These are phyloP conservation scores for Drosophila mettleri DNA, from an alignment of 2,888 invertebrate species.

Conservation along the genomic window DNA sequence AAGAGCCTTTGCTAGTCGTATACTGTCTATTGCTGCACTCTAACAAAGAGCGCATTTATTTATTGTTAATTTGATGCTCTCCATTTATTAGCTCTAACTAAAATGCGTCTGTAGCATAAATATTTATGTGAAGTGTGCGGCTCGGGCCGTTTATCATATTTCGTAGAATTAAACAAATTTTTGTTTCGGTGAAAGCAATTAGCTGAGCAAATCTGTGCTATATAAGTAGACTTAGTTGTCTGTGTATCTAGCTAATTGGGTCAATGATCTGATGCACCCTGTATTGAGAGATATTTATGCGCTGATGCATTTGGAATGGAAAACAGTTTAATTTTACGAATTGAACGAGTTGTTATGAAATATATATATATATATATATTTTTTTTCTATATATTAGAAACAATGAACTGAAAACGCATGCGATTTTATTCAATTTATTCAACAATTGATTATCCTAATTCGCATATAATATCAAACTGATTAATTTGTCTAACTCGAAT, in stretches of 20 bases:
- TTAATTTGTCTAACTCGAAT: constrained; percentile 18
- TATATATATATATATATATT: too few relatives aligned
- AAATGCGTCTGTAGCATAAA: constrained; percentile 8
- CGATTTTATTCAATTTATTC: not conserved
- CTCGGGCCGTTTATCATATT: constrained; percentile 7
- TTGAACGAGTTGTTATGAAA: too few relatives aligned
- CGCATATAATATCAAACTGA: constrained; percentile 19
- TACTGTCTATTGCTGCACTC: not conserved
- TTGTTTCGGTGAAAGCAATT: not conserved
- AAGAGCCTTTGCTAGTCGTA: not conserved
- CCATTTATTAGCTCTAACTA: not conserved
- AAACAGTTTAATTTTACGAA: not conserved
- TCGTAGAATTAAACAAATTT: not conserved
- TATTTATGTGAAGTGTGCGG: constrained; percentile 10
- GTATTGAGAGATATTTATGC: not conserved
- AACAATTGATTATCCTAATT: constrained; percentile 4
- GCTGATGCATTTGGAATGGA: not conserved
- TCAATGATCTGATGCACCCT: constrained; percentile 14
- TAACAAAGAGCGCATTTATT: too few relatives aligned
- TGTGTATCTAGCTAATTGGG: not conserved
- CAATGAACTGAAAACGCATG: not conserved
- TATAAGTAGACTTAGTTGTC: not conserved
- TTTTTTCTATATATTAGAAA: too few relatives aligned
- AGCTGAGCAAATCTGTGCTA: not conserved
- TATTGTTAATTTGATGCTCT: constrained; percentile 1